Conservation (phyloP, 2,797 vertebrate species). For the Brotula barbata region DNA sequence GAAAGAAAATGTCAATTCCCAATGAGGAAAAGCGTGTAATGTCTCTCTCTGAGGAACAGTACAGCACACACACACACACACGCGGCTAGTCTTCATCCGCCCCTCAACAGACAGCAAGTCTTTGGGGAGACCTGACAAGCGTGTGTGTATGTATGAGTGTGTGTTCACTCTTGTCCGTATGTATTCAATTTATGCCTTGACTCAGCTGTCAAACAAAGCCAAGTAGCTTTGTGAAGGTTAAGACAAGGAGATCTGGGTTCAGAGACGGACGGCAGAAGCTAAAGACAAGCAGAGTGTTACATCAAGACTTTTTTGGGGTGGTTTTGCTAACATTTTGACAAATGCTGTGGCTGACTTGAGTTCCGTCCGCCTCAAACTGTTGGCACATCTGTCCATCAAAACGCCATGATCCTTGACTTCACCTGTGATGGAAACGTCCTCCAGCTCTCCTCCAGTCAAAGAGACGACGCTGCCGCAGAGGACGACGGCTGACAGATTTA, state of each 20-base stretch:
- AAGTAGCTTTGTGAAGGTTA: slow-evolving; percentile 59
- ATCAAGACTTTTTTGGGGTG: slow-evolving; percentile 14
- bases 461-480: not conserved
- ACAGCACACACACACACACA: slow-evolving; percentile 24
- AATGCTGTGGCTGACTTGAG: slow-evolving; percentile 35
- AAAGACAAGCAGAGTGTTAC: slow-evolving; percentile 33
- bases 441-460: not conserved
- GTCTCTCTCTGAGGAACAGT: slow-evolving; percentile 60
- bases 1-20: slow-evolving; percentile 66
- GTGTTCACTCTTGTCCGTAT: not conserved
- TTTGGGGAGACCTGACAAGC: slow-evolving; percentile 56
- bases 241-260: slow-evolving; percentile 54
- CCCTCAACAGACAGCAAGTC: slow-evolving; percentile 62
- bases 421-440: slow-evolving; percentile 2
- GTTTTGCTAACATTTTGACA: slow-evolving; percentile 54
- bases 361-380: slow-evolving; percentile 32
- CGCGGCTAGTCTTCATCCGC: slow-evolving; percentile 42
- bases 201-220: slow-evolving; percentile 60
- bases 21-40: slow-evolving; percentile 57
- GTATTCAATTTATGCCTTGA: slow-evolving; percentile 38
- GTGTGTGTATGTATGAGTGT: slow-evolving; percentile 12
- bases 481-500: not conserved
- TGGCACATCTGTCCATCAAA: slow-evolving; percentile 38
- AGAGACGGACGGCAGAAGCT: slow-evolving; percentile 39
- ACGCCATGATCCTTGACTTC: not conserved